A percentile compares a stretch with the other conserved stretches of the same genome.
Conservation (phyloP, 37 sponge, comb jelly and placozoan genomes). For the Petrosia ficiformis region DNA sequence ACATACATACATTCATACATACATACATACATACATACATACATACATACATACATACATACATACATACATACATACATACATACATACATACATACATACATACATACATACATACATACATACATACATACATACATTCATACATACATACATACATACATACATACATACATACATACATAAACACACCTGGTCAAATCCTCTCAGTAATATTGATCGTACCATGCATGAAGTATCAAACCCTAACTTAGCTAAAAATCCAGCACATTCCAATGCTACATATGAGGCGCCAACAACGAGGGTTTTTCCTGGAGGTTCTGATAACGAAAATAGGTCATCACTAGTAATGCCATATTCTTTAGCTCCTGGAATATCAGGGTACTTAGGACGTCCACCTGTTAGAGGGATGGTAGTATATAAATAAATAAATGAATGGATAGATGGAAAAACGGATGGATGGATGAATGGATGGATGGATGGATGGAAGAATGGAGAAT, state of each 20-base stretch:
- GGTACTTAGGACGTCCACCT: slow-evolving; percentile 91
- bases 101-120: neutral
- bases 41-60: neutral
- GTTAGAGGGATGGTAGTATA: neutral
- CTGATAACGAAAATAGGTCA: slow-evolving; percentile 87
- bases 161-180: neutral
- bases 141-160: neutral
- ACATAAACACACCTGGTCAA: slow-evolving; percentile 82
- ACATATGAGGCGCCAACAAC: slow-evolving; percentile 98
- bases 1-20: neutral
- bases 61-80: neutral
- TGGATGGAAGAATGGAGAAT: neutral
- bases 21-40: neutral
- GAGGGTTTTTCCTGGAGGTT: slow-evolving; percentile 92
- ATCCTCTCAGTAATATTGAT: slow-evolving; percentile 95
- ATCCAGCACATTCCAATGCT: slow-evolving; percentile 98
- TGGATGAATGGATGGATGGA: too few species aligned
- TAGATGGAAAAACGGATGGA: too few species aligned
- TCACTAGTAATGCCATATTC: slow-evolving; percentile 97
- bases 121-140: neutral
- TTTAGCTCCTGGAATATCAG: slow-evolving; percentile 92
- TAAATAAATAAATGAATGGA: too few species aligned
- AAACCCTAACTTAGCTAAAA: slow-evolving; percentile 88
- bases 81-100: neutral
- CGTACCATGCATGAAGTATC: slow-evolving; percentile 92